Evolutionary conservation across 1,140 invertebrate genomes (phyloP), one percentile per base, ranked within the genome.

Genomic region (Triops cancriformis): DNA sequence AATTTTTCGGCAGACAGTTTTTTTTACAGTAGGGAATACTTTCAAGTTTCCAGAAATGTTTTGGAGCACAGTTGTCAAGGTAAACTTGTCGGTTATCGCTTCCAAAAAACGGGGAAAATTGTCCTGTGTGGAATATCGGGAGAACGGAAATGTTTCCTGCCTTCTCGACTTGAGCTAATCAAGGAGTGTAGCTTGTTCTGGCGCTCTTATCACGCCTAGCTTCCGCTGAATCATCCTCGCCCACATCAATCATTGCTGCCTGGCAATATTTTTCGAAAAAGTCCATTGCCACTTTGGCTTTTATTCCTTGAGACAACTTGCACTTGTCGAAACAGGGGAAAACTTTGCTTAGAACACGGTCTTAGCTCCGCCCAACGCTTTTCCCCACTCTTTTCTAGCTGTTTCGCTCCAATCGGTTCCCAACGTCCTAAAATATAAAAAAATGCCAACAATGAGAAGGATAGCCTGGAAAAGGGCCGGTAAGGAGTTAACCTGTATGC

Each of bases 91-190:
- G 23, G 51, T 37, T 7, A 37, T 2, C 31, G 2, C 31, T 2
- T 37, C 31, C n/a, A n/a, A 37, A 37, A 37, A 64, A 64, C 18
- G 23, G 51, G 51, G 23, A n/a, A n/a, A 14, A n/a, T 23, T 64
- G 10, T 64, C 18, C 14, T 64, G 6, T 23, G 51, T 64, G 10
- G 51, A 64, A 18, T 23, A 23, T 64, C 51, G 51, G 23, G 51
- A 18, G 51, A 64, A 64, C 51, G 51, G 51, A 64, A 64, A 64
- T 64, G 51, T 64, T 64, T 64, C 51, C 51, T 64, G 51, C 51
- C 51, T 64, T 6, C 51, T 23, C 23, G 51, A 23, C n/a, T 23
- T 37, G 6, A 64, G 51, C 51, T 64, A 64, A 64, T 64, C 51
- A 64, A 18, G 51, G 10, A 64, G 51, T 64, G 51, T 64, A 64